Conservation (phyloP, 2,888 invertebrate genomes). For the Cephus spinipes region DNA sequence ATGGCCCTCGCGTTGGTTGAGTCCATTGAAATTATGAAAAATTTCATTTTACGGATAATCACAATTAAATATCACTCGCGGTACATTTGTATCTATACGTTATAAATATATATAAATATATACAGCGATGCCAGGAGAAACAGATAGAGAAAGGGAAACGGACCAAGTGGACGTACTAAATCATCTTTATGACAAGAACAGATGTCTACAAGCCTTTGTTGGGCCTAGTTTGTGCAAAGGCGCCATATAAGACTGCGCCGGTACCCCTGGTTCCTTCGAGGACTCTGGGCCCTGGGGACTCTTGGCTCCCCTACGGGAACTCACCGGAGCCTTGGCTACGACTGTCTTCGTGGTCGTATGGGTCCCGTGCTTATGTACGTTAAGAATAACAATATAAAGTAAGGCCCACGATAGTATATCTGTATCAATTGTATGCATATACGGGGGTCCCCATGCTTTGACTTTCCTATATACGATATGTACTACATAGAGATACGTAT, state of each 20-base stretch:
- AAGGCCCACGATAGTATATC: constrained; percentile 62
- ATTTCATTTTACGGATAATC: neutral
- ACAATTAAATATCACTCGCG: neutral
- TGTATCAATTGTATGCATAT: constrained; percentile 67
- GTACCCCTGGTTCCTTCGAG: neutral
- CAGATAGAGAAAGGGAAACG: neutral
- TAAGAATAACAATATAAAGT: constrained; percentile 47
- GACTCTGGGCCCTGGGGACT: neutral
- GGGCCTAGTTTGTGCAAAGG: constrained; percentile 60
- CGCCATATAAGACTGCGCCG: constrained; percentile 55
- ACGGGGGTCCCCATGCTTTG: constrained; percentile 18
- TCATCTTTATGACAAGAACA: constrained; percentile 64
- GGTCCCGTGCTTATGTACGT: neutral
- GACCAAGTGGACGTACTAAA: constrained; percentile 38
- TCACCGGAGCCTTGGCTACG: neutral
- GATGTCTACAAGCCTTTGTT: constrained; percentile 64
- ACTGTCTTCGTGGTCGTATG: neutral
- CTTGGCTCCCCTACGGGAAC: neutral
- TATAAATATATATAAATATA: neutral
- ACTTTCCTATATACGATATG: neutral
- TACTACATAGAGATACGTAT: neutral
- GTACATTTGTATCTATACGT: neutral
- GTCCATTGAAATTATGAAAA: neutral
- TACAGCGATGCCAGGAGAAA: no score
- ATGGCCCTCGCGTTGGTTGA: neutral